Percentiles rank a stretch among this genome's conserved stretches.
phyloP scores from a whole-genome alignment of 2,888 invertebrate genomes.

The Horisme vitalbata region DNA sequence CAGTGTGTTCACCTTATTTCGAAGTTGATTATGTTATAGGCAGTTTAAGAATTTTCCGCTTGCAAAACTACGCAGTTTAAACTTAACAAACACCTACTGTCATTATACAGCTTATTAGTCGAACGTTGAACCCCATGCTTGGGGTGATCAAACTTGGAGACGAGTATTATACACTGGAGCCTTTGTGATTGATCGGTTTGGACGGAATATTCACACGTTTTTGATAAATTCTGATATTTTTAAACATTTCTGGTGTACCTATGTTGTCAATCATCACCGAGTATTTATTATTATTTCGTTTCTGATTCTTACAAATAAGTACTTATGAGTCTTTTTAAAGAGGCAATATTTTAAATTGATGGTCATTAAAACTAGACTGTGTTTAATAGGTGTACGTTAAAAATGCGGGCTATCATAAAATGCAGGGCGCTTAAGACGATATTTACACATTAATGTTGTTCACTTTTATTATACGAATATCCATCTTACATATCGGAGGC shows the following conservation, averaged over 20 bases:
- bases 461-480: conserved; percentile 36
- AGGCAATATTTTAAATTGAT: conserved; percentile 9
- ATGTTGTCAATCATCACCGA: conserved; percentile 9
- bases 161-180: conserved; percentile 38
- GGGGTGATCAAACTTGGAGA: conserved; percentile 50
- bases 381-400: conserved; percentile 26
- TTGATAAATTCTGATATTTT: conserved; percentile 22
- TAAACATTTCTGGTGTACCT: conserved; percentile 2
- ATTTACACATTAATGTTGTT: conserved; percentile 35
- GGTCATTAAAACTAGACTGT: conserved; percentile 31
- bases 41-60: conserved; percentile 10
- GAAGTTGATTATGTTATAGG: conserved; percentile 1
- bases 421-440: conserved; percentile 32
- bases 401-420: conserved; percentile 32
- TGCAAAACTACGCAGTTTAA: conserved; percentile 26
- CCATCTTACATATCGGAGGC: too few species aligned
- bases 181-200: conserved; percentile 44
- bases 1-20: too few species aligned
- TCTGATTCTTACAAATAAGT: background rate
- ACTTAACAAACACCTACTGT: conserved; percentile 30
- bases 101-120: conserved; percentile 38
- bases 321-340: background rate
- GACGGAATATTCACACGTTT: conserved; percentile 30
- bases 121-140: conserved; percentile 51
- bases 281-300: background rate